Percentiles rank a stretch among this genome's conserved stretches.
These are phyloP conservation scores for Apamea monoglypha DNA, from an alignment of 2,888 invertebrate species.

Conservation along the genomic window DNA sequence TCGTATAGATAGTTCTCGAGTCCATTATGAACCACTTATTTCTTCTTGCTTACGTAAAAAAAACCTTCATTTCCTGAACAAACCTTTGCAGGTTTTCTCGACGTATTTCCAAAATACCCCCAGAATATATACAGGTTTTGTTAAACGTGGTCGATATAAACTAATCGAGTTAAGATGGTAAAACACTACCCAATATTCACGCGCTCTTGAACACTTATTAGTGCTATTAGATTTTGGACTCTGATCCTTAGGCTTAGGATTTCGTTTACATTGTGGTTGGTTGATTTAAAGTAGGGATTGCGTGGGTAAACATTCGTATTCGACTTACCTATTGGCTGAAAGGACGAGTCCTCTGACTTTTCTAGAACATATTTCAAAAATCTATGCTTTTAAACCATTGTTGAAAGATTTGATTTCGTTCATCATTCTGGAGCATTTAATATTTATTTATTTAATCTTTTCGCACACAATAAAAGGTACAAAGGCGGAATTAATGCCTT, in stretches of 20 bases:
- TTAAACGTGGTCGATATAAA: slow-evolving; percentile 11
- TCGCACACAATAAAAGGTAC: no score
- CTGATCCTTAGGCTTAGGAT: slow-evolving; percentile 2
- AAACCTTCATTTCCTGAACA: neutral
- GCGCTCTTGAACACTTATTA: slow-evolving; percentile 5
- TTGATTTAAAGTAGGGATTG: slow-evolving; percentile 8
- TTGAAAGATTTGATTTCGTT: neutral
- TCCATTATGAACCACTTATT: neutral
- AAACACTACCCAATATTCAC: slow-evolving; percentile 18
- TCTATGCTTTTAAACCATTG: neutral
- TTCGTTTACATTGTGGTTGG: slow-evolving; percentile 11
- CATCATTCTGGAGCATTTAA: neutral
- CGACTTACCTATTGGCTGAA: neutral
- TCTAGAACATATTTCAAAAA: neutral
- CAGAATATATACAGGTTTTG: slow-evolving; percentile 4
- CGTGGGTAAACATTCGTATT: slow-evolving; percentile 23
- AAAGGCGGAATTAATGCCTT: no score
- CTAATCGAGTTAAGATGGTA: neutral
- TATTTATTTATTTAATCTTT: no score
- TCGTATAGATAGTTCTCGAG: no score
- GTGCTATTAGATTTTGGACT: slow-evolving; percentile 25
- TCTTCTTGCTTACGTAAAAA: neutral
- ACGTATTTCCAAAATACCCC: neutral
- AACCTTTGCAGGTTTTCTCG: neutral
- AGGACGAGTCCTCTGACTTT: neutral